phyloP scores from a whole-genome alignment of 2,888 invertebrate species.

The Ophraella communa region DNA sequence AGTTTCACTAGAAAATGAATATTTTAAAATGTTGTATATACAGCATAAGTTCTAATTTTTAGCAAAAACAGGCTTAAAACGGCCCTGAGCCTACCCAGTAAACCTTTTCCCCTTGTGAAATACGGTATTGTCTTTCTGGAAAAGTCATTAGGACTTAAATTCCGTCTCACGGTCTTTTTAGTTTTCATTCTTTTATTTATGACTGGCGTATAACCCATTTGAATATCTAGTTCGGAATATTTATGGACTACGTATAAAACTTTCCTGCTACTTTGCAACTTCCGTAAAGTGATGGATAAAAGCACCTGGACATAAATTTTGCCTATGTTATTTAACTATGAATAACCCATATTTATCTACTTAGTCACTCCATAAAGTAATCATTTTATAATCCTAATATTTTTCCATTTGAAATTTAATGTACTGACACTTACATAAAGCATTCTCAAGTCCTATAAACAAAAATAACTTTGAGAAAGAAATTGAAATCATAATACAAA shows the following conservation, averaged over 20 bases:
- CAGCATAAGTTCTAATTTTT: background rate
- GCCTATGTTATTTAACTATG: background rate
- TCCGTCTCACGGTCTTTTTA: conserved; percentile 11
- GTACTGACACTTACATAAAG: no score
- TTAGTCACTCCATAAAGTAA: background rate
- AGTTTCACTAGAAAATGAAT: no score
- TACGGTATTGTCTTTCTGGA: conserved; percentile 30
- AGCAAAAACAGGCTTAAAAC: background rate
- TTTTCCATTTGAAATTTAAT: no score
- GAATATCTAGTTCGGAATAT: conserved; percentile 7
- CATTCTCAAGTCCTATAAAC: no score
- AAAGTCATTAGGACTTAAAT: conserved; percentile 30
- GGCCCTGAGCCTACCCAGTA: background rate
- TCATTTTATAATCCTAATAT: no score
- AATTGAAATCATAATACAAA: no score
- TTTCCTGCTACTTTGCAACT: conserved; percentile 4
- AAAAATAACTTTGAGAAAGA: no score
- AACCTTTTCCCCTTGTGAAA: conserved; percentile 13
- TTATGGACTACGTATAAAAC: conserved; percentile 7
- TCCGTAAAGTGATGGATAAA: conserved; percentile 2
- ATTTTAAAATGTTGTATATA: no score
- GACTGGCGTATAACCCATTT: conserved; percentile 3
- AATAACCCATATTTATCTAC: background rate
- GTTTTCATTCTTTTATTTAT: conserved; percentile 10
- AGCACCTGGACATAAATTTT: conserved; percentile 1